Conservation (phyloP, 2,888 invertebrate genomes). For the Limulus polyphemus region DNA sequence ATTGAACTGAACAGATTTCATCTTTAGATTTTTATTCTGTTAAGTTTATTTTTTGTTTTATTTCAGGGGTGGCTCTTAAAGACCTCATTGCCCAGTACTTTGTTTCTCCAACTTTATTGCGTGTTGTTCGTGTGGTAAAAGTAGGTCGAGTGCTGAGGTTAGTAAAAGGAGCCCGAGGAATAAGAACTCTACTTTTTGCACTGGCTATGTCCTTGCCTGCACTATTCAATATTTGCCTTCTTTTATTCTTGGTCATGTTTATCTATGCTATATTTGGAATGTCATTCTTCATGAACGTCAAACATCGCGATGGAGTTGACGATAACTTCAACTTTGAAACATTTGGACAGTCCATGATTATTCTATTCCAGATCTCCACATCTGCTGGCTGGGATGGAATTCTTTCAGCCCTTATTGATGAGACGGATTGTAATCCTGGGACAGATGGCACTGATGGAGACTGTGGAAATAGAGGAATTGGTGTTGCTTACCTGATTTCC, state of each 20-base stretch:
- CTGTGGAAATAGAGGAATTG: conserved; percentile 86
- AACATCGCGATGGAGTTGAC: conserved; percentile 84
- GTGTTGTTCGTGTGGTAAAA: conserved; percentile 96
- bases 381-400: conserved; percentile 96
- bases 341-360: conserved; percentile 94
- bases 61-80: conserved; percentile 83
- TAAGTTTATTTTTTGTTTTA: no score
- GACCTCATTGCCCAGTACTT: conserved; percentile 95
- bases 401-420: conserved; percentile 87
- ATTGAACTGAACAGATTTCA: no score
- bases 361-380: conserved; percentile 95
- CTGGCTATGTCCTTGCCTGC: conserved; percentile 98
- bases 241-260: conserved; percentile 97
- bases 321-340: conserved; percentile 98
- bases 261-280: conserved; percentile 99
- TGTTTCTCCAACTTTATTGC: conserved; percentile 91
- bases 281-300: conserved; percentile 99
- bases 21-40: no score
- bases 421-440: conserved; percentile 63
- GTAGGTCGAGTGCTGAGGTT: conserved; percentile 93
- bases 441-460: conserved; percentile 39
- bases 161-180: conserved; percentile 97
- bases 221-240: conserved; percentile 94
- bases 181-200: conserved; percentile 90
- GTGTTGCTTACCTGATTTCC: conserved; percentile 85